Percentiles rank a stretch among this genome's conserved stretches.
These are phyloP conservation scores for Eriocheir sinensis DNA, from an alignment of 1,140 invertebrate species.

Conservation along the genomic window DNA sequence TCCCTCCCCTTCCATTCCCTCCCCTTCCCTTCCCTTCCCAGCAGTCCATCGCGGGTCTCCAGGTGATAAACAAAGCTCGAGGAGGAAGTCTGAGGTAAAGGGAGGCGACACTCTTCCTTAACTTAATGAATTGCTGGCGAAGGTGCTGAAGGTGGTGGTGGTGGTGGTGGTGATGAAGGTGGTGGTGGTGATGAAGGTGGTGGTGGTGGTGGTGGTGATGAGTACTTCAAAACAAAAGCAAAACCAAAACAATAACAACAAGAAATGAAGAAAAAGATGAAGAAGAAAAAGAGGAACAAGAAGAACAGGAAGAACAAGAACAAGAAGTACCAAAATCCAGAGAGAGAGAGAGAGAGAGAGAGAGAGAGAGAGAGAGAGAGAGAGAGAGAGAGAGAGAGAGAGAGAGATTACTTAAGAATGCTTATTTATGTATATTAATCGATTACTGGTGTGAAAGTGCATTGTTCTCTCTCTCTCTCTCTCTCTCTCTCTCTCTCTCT, in stretches of 20 bases:
- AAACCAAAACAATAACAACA: too few relatives aligned
- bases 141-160: not conserved
- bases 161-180: too few relatives aligned
- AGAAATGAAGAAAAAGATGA: too few relatives aligned
- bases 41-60: not conserved
- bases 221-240: too few relatives aligned
- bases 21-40: not conserved
- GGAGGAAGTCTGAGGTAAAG: not conserved
- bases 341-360: too few relatives aligned
- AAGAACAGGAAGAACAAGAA: too few relatives aligned
- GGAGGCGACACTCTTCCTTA: not conserved
- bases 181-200: not conserved
- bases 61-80: constrained; percentile 12
- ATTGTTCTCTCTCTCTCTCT: not conserved
- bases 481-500: not conserved
- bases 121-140: not conserved
- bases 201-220: not conserved
- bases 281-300: too few relatives aligned
- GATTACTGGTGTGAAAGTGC: not conserved
- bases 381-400: too few relatives aligned
- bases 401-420: too few relatives aligned
- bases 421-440: not conserved
- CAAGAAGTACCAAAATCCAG: too few relatives aligned
- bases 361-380: too few relatives aligned
- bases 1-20: not conserved